phyloP scores from a whole-genome alignment of 1,140 invertebrate genomes.

The Temnothorax longispinosus region DNA sequence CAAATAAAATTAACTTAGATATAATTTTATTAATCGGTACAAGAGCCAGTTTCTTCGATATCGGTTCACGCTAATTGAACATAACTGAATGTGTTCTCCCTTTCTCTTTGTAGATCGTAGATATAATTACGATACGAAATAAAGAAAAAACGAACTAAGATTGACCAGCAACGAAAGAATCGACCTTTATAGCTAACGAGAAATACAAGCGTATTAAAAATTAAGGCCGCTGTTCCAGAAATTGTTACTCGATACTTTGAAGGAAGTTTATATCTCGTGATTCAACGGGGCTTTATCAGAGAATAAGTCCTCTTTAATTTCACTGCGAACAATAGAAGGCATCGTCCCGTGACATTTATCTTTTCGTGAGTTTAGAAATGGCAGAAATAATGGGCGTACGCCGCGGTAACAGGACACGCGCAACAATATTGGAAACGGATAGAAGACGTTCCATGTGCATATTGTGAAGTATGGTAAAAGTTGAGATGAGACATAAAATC shows the following conservation, averaged over 20 bases:
- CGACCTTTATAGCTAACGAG: constrained; percentile 12
- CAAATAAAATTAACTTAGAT: neutral
- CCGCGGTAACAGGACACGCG: neutral
- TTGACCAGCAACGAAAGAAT: neutral
- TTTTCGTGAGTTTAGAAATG: neutral
- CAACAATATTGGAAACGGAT: neutral
- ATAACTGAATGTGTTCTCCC: neutral
- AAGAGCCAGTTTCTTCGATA: neutral
- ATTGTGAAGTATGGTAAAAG: neutral
- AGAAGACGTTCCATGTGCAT: neutral
- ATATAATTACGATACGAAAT: neutral
- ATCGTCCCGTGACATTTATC: constrained; percentile 2
- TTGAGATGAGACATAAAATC: constrained; percentile 11
- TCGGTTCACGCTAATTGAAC: constrained; percentile 24
- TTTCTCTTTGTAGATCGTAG: neutral
- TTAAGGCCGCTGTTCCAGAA: neutral
- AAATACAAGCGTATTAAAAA: constrained; percentile 29
- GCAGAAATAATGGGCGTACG: neutral
- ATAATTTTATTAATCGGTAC: neutral
- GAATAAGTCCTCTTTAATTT: constrained; percentile 22
- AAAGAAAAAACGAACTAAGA: constrained; percentile 18
- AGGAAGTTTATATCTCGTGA: neutral
- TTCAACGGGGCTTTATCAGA: constrained; percentile 5
- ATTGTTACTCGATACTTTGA: constrained; percentile 9
- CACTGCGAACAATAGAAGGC: neutral